Evolutionary conservation across 2,797 vertebrate species (phyloP).

Genomic region (Lates japonicus): DNA sequence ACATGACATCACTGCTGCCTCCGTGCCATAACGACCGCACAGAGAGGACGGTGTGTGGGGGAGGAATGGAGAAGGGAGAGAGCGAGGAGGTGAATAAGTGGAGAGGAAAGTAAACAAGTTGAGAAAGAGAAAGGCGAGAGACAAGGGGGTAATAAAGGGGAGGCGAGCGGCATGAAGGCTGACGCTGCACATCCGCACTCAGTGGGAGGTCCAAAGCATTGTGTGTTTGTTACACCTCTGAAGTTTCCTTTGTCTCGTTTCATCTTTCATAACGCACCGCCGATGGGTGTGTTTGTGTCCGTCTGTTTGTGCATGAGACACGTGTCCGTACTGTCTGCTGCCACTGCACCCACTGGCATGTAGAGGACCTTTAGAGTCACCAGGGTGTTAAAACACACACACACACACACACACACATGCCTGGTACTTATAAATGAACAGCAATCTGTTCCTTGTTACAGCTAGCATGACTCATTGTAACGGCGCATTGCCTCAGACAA

Average conservation of each 20-base stretch:
- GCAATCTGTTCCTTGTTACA: conserved; percentile 60
- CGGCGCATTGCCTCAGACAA: conserved; percentile 33
- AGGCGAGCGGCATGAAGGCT: conserved; percentile 57
- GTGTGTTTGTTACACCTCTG: conserved; percentile 51
- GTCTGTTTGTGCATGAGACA: conserved; percentile 8
- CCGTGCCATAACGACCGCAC: conserved; percentile 32
- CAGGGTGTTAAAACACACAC: conserved; percentile 5
- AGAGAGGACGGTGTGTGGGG: conserved; percentile 36
- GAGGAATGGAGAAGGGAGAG: background rate
- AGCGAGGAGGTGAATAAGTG: conserved; percentile 46
- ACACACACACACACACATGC: background rate
- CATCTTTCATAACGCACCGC: conserved; percentile 26
- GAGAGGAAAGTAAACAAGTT: conserved; percentile 64
- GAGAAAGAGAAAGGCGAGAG: conserved; percentile 62
- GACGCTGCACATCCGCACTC: conserved; percentile 61
- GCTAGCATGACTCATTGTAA: conserved; percentile 50
- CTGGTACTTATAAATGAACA: conserved; percentile 44
- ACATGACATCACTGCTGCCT: conserved; percentile 41
- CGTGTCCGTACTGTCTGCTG: conserved; percentile 14
- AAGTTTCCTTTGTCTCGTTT: conserved; percentile 68
- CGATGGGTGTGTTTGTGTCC: conserved; percentile 17
- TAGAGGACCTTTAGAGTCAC: conserved; percentile 24
- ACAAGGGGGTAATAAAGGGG: conserved; percentile 67
- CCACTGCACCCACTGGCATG: conserved; percentile 2
- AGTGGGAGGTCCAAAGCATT: conserved; percentile 62